phyloP scores from a whole-genome alignment of 2,113 vertebrate species.

The Xiphophorus couchianus region DNA sequence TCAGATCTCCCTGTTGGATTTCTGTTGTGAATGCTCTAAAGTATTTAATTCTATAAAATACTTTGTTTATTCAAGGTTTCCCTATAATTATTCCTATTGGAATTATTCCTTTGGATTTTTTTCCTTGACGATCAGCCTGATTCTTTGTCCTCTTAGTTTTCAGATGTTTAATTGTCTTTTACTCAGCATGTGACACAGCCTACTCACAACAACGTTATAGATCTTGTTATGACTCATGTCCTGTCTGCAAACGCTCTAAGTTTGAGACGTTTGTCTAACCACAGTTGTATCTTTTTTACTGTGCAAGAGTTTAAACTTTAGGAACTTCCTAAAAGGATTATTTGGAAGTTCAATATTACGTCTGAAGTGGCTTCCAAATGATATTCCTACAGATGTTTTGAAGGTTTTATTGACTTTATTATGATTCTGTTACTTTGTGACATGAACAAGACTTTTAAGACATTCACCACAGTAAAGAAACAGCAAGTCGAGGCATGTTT shows the following conservation, averaged over 20 bases:
- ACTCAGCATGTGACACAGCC: background rate
- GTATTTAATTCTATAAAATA: background rate
- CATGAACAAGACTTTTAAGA: background rate
- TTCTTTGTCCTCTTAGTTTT: background rate
- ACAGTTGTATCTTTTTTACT: background rate
- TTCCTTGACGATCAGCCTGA: background rate
- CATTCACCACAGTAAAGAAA: background rate
- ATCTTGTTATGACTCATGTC: background rate
- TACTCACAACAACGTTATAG: background rate
- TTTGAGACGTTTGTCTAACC: accelerated
- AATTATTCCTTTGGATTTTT: no score
- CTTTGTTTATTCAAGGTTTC: background rate
- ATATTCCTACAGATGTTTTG: background rate
- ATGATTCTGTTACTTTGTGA: background rate
- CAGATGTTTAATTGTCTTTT: background rate
- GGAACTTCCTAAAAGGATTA: background rate
- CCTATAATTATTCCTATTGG: background rate
- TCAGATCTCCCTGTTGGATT: background rate
- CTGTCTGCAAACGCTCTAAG: background rate
- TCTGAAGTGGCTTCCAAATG: background rate
- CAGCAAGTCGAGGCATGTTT: no score
- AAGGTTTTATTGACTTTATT: background rate
- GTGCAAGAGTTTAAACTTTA: background rate
- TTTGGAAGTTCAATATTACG: background rate
- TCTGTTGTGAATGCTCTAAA: background rate